Conservation (phyloP, 2,797 vertebrate species). For the Peromyscus nudipes region DNA sequence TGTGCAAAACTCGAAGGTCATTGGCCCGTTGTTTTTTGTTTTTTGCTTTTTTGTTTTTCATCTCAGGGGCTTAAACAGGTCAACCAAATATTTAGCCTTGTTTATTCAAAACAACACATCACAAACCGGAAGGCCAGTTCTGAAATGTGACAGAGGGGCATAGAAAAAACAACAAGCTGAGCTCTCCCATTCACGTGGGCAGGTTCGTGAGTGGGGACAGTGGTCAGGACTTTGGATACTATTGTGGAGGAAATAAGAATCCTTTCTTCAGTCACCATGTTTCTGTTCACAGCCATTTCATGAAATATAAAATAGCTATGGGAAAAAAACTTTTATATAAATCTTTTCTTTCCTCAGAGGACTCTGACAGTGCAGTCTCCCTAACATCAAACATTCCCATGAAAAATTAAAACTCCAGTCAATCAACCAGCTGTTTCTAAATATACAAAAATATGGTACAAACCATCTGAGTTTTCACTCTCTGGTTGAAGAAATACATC, state of each 20-base stretch:
- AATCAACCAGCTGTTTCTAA: slow-evolving; percentile 77
- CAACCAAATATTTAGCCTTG: background rate
- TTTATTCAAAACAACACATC: slow-evolving; percentile 14
- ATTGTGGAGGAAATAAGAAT: background rate
- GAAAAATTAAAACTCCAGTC: slow-evolving; percentile 79
- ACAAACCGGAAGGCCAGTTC: background rate
- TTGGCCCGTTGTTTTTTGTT: background rate
- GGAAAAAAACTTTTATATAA: slow-evolving; percentile 22
- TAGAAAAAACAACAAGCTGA: background rate
- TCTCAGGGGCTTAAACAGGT: background rate
- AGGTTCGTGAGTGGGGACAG: background rate
- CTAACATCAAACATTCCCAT: slow-evolving; percentile 71
- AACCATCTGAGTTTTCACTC: slow-evolving; percentile 54
- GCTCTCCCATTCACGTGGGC: background rate
- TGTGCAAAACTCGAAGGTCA: background rate
- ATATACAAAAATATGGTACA: slow-evolving; percentile 70
- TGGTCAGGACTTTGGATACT: background rate
- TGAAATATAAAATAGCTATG: slow-evolving; percentile 73
- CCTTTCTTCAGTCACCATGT: background rate
- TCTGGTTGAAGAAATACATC: slow-evolving; percentile 62
- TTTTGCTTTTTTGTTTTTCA: slow-evolving; percentile 25
- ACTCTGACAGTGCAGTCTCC: slow-evolving; percentile 59
- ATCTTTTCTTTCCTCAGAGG: slow-evolving; percentile 62
- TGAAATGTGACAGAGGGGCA: background rate
- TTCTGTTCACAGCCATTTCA: slow-evolving; percentile 58